phyloP scores from a whole-genome alignment of 2,797 vertebrate species.

The Jordanella pulchra region DNA sequence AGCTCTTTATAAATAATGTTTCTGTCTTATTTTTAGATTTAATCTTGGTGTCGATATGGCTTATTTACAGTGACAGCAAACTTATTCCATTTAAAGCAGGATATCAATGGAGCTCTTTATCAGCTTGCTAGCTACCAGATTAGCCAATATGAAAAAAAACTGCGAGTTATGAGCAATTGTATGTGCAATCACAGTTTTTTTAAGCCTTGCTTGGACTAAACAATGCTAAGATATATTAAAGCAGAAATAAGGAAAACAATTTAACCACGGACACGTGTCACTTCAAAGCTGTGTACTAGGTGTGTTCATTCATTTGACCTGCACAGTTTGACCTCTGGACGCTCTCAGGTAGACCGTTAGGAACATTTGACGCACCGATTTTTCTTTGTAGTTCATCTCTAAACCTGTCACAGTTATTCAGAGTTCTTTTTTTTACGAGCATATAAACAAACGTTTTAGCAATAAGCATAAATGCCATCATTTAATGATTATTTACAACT shows the following conservation, averaged over 20 bases:
- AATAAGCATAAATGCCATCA: neutral
- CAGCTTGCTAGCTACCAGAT: neutral
- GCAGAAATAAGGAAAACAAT: neutral
- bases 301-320: constrained; percentile 33
- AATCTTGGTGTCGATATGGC: neutral
- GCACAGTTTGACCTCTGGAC: constrained; percentile 59
- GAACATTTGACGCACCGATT: neutral
- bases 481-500: neutral
- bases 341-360: constrained; percentile 34
- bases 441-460: neutral
- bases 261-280: neutral
- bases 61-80: neutral
- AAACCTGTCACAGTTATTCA: neutral
- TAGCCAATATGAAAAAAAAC: neutral
- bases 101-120: neutral
- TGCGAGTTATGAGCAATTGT: neutral
- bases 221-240: neutral
- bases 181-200: neutral
- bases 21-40: neutral
- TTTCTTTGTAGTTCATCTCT: neutral
- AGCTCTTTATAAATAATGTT: no score
- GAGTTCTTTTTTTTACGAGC: neutral
- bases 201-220: neutral
- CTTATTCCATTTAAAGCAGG: neutral
- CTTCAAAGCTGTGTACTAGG: constrained; percentile 4